Conservation (phyloP, 2,888 invertebrate species). For the Campoplex capitator region DNA sequence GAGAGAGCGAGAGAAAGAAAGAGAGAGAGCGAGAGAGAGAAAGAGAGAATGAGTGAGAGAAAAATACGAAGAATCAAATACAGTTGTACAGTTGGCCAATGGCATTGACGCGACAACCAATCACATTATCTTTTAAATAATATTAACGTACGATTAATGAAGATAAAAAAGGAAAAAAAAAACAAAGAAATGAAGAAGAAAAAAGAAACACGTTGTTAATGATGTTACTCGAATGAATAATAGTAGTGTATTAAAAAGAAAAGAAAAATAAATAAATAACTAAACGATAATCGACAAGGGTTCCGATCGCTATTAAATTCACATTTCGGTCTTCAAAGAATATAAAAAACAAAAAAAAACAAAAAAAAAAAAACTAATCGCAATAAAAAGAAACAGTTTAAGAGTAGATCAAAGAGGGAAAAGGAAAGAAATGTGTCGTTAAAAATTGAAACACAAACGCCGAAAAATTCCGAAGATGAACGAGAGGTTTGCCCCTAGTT, state of each 20-base stretch:
- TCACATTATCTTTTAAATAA: conserved; percentile 83
- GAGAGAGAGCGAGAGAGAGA: conserved; percentile 29
- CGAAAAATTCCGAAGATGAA: conserved; percentile 70
- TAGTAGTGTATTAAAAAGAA: conserved; percentile 65
- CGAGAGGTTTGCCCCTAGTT: conserved; percentile 74
- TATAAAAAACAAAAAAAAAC: conserved; percentile 17
- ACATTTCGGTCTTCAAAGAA: conserved; percentile 54
- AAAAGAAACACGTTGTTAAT: conserved; percentile 80
- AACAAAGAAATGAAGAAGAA: conserved; percentile 70
- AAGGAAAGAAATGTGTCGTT: conserved; percentile 24
- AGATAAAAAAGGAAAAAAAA: conserved; percentile 73
- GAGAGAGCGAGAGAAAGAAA: conserved; percentile 22
- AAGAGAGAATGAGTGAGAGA: conserved; percentile 42
- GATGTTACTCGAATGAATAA: conserved; percentile 80
- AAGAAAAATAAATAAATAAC: conserved; percentile 34
- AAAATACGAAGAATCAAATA: conserved; percentile 51
- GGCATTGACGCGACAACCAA: conserved; percentile 83
- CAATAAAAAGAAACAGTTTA: conserved; percentile 37
- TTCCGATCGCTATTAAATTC: conserved; percentile 71
- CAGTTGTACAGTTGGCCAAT: conserved; percentile 72
- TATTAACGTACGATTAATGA: conserved; percentile 75
- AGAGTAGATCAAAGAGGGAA: conserved; percentile 32
- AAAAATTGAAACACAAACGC: conserved; percentile 56
- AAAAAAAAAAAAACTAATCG: background rate
- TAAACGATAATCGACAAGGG: conserved; percentile 51